Base-by-base conservation (phyloP, 2,113 vertebrate genomes). In the Seriola quinqueradiata region DNA sequence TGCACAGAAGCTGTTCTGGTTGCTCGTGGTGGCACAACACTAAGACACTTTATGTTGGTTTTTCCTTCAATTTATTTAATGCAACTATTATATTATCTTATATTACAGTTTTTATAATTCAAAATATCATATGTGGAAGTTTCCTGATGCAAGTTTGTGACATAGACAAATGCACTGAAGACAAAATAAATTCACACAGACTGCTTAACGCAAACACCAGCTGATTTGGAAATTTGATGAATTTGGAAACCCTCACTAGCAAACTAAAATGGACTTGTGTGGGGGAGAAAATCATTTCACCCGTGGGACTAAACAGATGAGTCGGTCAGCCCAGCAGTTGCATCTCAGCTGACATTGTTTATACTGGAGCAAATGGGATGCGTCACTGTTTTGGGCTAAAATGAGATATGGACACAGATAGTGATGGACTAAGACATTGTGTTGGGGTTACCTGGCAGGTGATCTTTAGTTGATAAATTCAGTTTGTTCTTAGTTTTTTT, bases 401-500 rank as follows among this genome's bases (percentile, higher is more conserved):
- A 57, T 25, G 34, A 11, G 13, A 48, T 64, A 5, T 42, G 61
- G 34, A 23, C 3, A 44, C 23, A 48, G 40, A 48, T 32, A 66
- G 21, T 6, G 3, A 8, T 34, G 65, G 46, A 25, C 14, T 12
- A 61, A 42, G 11, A 75, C 46, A 34, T 12, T 23, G 17, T 8
- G 14, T n/a, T 67, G 1, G 12, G 14, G 10, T 59, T 12, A 59
- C 21, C 61, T 55, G 4, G 59, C 8, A 5, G 23, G 16, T 71
- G 48, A 79, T 34, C 58, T 50, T 71, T 46, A 55, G 23, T 13
- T 61, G 48, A 46, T 58, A 14, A 36, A 55, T 72, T 44, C 48
- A 46, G 21, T 66, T 36, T 48, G 19, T 36, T 23, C 40, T 42
- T 42, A 1, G 10, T 6, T 12, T 25, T 50, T 8, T 50, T 8